These are phyloP conservation scores for Tipula lateralis DNA, from an alignment of 2,888 invertebrate species.

Conservation along the genomic window DNA sequence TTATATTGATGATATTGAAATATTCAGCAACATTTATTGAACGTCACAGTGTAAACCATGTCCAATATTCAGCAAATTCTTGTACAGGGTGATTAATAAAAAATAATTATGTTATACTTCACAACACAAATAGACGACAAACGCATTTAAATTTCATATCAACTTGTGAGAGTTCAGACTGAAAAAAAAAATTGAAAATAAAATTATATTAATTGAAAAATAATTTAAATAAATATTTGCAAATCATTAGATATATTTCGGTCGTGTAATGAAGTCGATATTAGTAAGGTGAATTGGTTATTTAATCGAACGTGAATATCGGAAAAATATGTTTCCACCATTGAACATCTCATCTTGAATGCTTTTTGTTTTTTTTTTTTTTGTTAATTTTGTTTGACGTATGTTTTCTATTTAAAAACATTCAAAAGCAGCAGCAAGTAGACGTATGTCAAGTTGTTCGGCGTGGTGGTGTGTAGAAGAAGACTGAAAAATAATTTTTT, in stretches of 20 bases:
- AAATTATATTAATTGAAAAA: not conserved
- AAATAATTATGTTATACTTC: not conserved
- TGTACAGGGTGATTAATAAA: not conserved
- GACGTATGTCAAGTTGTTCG: not conserved
- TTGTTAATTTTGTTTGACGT: slow-evolving; percentile 6
- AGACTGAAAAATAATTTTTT: not conserved
- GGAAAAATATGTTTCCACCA: not conserved
- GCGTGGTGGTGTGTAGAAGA: not conserved
- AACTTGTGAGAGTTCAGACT: not conserved
- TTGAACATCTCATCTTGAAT: not conserved
- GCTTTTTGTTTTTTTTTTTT: not conserved
- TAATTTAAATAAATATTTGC: not conserved
- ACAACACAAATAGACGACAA: not conserved
- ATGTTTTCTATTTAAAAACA: slow-evolving; percentile 9
- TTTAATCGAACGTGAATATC: not conserved
- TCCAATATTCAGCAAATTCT: not conserved
- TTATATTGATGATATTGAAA: not conserved
- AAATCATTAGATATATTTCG: not conserved
- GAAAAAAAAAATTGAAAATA: not conserved
- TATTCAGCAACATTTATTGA: not conserved
- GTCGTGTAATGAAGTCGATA: not conserved
- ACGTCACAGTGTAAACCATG: not conserved
- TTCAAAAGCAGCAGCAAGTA: not conserved
- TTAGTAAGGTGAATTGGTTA: not conserved
- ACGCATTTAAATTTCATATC: not conserved